Percentiles rank a stretch among this genome's conserved stretches.
Evolutionary conservation across 2,797 vertebrate genomes (phyloP).

Genomic region (Varecia variegata): DNA sequence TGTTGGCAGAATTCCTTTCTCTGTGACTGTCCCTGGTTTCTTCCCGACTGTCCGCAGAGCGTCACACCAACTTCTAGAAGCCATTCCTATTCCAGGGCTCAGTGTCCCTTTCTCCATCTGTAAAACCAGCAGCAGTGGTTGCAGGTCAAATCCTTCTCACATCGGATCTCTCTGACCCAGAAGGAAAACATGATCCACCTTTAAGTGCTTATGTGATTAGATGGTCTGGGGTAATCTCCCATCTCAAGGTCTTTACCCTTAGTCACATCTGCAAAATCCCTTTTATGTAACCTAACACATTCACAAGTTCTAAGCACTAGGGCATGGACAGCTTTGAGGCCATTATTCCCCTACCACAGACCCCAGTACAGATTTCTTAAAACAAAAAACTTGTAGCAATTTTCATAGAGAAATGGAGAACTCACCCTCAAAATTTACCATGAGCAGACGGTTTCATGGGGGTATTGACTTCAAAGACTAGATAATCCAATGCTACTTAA

Average conservation of each 20-base stretch:
- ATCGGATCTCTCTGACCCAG: neutral
- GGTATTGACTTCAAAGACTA: neutral
- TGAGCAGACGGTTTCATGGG: neutral
- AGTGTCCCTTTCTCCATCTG: neutral
- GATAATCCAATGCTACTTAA: neutral
- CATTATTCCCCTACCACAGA: neutral
- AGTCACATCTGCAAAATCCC: neutral
- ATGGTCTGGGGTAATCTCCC: neutral
- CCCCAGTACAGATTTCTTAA: neutral
- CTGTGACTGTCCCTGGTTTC: neutral
- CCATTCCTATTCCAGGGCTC: neutral
- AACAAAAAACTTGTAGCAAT: neutral
- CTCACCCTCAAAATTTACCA: neutral
- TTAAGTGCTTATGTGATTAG: neutral
- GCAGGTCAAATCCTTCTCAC: neutral
- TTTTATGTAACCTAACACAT: neutral
- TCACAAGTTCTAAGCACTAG: neutral
- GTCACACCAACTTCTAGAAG: neutral
- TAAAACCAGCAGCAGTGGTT: neutral
- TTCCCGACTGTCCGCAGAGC: neutral
- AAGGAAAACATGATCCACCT: neutral
- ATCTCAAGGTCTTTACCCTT: neutral
- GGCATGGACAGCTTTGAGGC: neutral
- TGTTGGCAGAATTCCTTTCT: neutral
- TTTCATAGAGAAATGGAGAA: constrained; percentile 17